phyloP scores from a whole-genome alignment of 64 coral and sea anemone genomes.

The Catalaphyllia jardinei region DNA sequence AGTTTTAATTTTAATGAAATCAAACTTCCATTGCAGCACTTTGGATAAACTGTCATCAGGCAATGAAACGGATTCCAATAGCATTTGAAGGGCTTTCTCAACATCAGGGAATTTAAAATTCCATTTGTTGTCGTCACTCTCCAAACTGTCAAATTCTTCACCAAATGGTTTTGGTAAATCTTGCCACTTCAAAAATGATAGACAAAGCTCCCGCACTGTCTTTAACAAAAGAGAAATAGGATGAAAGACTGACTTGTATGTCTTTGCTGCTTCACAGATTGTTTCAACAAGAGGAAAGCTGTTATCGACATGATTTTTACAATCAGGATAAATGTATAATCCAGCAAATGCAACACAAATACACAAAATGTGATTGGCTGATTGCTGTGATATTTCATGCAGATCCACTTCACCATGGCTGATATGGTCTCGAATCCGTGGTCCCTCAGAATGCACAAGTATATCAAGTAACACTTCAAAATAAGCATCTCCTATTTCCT shows the following conservation, averaged over 20 bases:
- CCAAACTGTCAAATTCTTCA: constrained; percentile 50
- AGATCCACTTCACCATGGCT: constrained; percentile 93
- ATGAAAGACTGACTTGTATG: constrained; percentile 74
- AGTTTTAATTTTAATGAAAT: background rate
- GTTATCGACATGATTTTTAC: background rate
- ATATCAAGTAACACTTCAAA: constrained; percentile 85
- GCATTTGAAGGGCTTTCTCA: background rate
- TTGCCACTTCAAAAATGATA: constrained; percentile 47
- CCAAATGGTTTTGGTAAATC: constrained; percentile 64
- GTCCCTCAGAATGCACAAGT: constrained; percentile 85
- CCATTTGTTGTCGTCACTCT: background rate
- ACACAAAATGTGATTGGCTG: constrained; percentile 80
- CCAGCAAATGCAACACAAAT: constrained; percentile 69
- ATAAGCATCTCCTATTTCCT: constrained; percentile 56
- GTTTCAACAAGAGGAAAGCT: background rate
- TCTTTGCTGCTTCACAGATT: constrained; percentile 18
- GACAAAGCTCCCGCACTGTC: constrained; percentile 15
- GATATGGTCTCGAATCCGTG: constrained; percentile 74
- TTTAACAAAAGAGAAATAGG: constrained; percentile 59
- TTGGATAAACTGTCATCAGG: background rate
- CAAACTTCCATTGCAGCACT: background rate
- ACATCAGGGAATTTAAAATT: background rate
- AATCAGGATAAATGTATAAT: constrained; percentile 13
- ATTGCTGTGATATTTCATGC: constrained; percentile 43
- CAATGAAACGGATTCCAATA: background rate